phyloP scores from a whole-genome alignment of 2,113 vertebrate genomes.

The Alligator mississippiensis region DNA sequence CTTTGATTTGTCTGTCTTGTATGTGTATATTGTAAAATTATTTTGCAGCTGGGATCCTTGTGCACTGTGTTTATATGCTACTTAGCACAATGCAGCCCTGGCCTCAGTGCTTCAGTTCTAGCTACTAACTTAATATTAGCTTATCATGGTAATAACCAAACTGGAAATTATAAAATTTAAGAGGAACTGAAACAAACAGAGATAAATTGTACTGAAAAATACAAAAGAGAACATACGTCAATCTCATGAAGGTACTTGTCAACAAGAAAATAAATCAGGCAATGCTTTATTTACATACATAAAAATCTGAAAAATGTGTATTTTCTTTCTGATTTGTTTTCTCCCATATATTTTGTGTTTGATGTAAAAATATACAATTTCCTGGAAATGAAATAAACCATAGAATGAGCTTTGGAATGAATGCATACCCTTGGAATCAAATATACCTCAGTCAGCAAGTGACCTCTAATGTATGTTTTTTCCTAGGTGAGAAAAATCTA shows the following conservation, averaged over 20 bases:
- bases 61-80: not conserved
- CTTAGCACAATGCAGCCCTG: not conserved
- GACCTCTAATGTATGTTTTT: not conserved
- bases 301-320: fast-evolving
- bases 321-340: not conserved
- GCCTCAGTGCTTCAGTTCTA: not conserved
- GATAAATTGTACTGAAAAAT: not conserved
- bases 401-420: not conserved
- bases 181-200: not conserved
- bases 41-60: not conserved
- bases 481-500: not conserved
- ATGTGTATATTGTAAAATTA: too few species aligned
- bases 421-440: not conserved
- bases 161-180: not conserved
- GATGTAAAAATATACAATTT: not conserved
- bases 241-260: not conserved
- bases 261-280: not conserved
- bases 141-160: not conserved
- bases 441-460: not conserved
- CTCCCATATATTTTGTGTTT: not conserved
- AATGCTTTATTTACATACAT: not conserved
- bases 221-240: too few species aligned
- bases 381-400: not conserved
- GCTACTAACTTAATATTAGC: not conserved
- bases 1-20: too few species aligned